Conservation (phyloP, 1,140 invertebrate species). For the Odontomachus brunneus region DNA sequence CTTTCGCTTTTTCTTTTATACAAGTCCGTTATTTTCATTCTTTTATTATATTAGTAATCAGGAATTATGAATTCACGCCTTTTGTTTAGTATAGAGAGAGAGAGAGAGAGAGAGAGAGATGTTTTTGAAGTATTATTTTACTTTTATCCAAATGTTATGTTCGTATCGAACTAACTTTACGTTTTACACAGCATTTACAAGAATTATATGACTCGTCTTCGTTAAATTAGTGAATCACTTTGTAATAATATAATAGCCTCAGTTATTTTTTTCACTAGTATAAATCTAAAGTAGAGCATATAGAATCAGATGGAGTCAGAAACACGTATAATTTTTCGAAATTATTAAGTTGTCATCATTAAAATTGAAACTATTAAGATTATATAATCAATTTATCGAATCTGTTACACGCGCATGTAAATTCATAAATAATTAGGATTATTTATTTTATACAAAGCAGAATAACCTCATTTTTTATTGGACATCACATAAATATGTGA, state of each 20-base stretch:
- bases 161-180: slow-evolving; percentile 14
- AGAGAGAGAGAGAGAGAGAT: slow-evolving; percentile 1
- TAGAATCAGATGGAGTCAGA: too few species aligned
- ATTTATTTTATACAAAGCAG: slow-evolving; percentile 31
- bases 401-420: background rate
- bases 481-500: too few species aligned
- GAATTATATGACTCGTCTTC: slow-evolving; percentile 39
- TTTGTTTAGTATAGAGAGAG: slow-evolving; percentile 29
- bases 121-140: slow-evolving; percentile 43
- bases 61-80: slow-evolving; percentile 36
- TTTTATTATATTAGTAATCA: slow-evolving; percentile 55
- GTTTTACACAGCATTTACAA: slow-evolving; percentile 58
- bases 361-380: too few species aligned
- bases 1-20: slow-evolving; percentile 37
- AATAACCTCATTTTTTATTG: background rate
- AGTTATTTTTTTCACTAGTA: background rate
- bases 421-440: slow-evolving; percentile 8
- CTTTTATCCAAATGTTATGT: slow-evolving; percentile 12
- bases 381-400: background rate
- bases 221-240: slow-evolving; percentile 56
- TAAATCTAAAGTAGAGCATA: too few species aligned
- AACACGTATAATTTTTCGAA: too few species aligned
- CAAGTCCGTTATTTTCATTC: slow-evolving; percentile 49
- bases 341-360: too few species aligned
- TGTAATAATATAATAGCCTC: slow-evolving; percentile 40